Percentiles rank a stretch among this genome's conserved stretches.
These are phyloP conservation scores for Empidonax alnorum DNA, from an alignment of 2,113 vertebrate species.

Conservation along the genomic window DNA sequence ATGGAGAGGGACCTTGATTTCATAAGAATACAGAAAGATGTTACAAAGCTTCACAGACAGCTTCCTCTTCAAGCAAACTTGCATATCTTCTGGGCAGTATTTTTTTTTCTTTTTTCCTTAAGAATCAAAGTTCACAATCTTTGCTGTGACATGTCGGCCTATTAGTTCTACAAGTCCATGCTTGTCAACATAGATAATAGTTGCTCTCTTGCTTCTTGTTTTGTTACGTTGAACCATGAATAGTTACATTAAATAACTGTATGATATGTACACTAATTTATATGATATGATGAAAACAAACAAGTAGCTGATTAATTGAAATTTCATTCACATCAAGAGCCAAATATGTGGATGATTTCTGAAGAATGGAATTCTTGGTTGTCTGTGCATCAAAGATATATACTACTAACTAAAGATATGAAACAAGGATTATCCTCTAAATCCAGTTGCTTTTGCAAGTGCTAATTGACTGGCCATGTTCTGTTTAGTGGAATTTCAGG, in stretches of 20 bases:
- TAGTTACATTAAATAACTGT: not conserved
- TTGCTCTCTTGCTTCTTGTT: not conserved
- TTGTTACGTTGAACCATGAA: not conserved
- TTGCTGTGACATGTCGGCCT: not conserved
- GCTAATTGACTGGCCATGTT: not conserved
- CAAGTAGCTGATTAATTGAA: not conserved
- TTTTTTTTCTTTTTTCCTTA: not conserved
- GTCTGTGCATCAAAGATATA: not conserved
- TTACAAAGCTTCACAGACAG: not conserved
- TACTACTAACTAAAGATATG: not conserved
- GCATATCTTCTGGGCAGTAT: not conserved
- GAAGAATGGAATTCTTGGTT: not conserved
- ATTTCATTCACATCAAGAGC: not conserved
- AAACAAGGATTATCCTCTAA: not conserved
- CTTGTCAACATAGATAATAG: not conserved
- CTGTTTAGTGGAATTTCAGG: not conserved
- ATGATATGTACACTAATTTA: not conserved
- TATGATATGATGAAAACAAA: not conserved
- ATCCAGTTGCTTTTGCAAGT: not conserved
- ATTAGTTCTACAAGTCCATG: not conserved
- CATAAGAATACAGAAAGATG: not conserved
- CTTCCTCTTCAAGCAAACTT: not conserved
- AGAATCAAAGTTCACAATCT: not conserved
- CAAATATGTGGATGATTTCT: not conserved
- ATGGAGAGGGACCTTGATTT: not conserved